Base-by-base conservation (phyloP, 1,140 invertebrate genomes). In the Zaprionus taronus region DNA sequence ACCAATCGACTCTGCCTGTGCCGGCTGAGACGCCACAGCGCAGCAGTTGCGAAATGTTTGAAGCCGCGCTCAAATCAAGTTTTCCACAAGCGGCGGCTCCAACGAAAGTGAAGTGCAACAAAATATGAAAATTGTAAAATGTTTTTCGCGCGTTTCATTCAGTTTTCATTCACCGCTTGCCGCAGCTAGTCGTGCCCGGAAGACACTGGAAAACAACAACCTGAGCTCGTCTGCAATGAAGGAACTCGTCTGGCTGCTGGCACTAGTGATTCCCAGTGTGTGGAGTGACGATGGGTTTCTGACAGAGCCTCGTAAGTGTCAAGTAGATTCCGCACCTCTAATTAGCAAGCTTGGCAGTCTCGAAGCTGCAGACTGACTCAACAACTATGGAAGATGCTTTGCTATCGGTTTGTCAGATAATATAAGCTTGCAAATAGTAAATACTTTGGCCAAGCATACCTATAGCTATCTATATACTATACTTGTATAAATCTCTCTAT, bases 221-320 rank as follows among this genome's bases (percentile, higher is more conserved):
- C 9, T 7, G n/a, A 64, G 11, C 51, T 22, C 24, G 5, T 55
- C 12, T 5, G 38, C 44, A 14, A 85, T 79, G 76, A 41, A 38
- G 36, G 55, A 64, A 44, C 63, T 68, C 41, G 36, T 69, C 26
- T 47, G 41, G 41, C 57, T 79, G 20, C 63, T 81, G 60, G 64
- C 72, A 51, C 61, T 81, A 57, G 44, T 57, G 49, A 56, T 44
- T 20, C 28, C 53, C 17, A 14, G 41, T 24, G 77, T 68, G 57
- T 73, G 68, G 60, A 66, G 72, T 34, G 81, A 92, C 28, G 86
- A 92, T 49, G 72, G 49, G 7, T 92, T 83, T 72, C 17, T 92
- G 62, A 92, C 83, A 51, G 81, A 92, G 75, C 91, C 91, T 74
- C 91, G 91, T 92, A 92, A 92, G 91, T 92, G 57, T 65, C 49